Base-by-base conservation (phyloP, 2,113 vertebrate species). In the Cheilinus undulatus region DNA sequence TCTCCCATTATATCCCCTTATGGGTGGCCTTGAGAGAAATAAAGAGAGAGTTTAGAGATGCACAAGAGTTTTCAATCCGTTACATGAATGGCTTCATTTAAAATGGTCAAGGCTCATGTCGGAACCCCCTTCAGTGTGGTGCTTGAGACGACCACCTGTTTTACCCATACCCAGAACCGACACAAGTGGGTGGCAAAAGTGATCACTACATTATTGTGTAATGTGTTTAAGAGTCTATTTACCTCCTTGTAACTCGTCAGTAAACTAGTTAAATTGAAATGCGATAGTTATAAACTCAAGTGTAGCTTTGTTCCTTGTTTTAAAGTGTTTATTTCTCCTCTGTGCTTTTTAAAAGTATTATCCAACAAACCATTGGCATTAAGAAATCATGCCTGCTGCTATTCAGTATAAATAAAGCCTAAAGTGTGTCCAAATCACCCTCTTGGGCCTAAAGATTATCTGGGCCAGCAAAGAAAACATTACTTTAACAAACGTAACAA, bases 331-430 rank as follows among this genome's bases (percentile, higher is more conserved):
- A n/a, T 69, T 69, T 64, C 58, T 64, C 32, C n/a, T 20, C 15
- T 1, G 22, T 52, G 50, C 26, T 64, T 58, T 68, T 76, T 72
- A 22, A 79, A 62, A 11, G 53, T 26, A 66, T 46, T 69, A 57
- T 66, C n/a, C 51, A 24, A 36, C 7, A n/a, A 32, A 20, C 7
- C 59, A 36, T 1, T 34, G 19, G 27, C n/a, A 53, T 64, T 69
- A 45, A 42, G 40, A 5, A 19, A 42, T 40, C 6, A 32, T 34
- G 4, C 40, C 40, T 4, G 17, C 40, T 43, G 40, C 17, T 19
- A 7, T 43, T n/a, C 36, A 42, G 42, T 50, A 19, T 38, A 64
- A 69, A 69, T 48, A 64, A 4, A 74, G 36, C 14, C 20, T 30
- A 5, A 51, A 58, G 23, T 58, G 23, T 73, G 58, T 59, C 17